Evolutionary conservation across 2,888 invertebrate species (phyloP), one percentile per base, ranked within the genome.

Genomic region (Tortrix viridana): DNA sequence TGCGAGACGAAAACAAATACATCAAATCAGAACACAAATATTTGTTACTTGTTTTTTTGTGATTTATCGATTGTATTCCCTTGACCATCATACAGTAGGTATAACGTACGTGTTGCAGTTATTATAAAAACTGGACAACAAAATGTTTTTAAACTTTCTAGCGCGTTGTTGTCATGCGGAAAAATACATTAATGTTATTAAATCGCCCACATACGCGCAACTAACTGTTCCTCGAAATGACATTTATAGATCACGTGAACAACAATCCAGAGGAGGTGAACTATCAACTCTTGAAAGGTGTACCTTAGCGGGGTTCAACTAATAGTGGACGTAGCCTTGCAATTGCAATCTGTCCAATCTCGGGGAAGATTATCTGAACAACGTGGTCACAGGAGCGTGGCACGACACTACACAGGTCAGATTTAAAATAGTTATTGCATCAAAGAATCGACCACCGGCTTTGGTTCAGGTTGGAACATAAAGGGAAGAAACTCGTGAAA

Each of bases 171-270:
- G 48, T 41, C 20, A 47, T 53, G 22, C 63, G 63, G 55, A 70
- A 67, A 72, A 60, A 47, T 56, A 56, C 52, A 32, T 32, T 53
- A 60, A 60, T 53, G 52, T 43, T 38, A 50, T 59, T 64, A 49
- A 54, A 38, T 43, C 54, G 41, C 44, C 50, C 55, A 59, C 63
- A 63, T 50, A 64, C 55, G 38, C 37, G 38, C 58, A 75, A 12
- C 32, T 32, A 32, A 74, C 69, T 73, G 68, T 83, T 83, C 78
- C 67, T 52, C 75, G 81, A 80, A 81, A 74, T 74, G 68, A 71
- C 72, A 72, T 74, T 75, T 62, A 61, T 71, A 74, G 71, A 71
- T 68, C 68, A 69, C 70, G 73, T 67, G 67, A 58, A 72, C 59
- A 72, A 69, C 18, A 55, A 67, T 67, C 81, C 74, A 76, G 61